Evolutionary conservation across 2,113 vertebrate genomes (phyloP).

Genomic region (Anarrhichthys ocellatus): DNA sequence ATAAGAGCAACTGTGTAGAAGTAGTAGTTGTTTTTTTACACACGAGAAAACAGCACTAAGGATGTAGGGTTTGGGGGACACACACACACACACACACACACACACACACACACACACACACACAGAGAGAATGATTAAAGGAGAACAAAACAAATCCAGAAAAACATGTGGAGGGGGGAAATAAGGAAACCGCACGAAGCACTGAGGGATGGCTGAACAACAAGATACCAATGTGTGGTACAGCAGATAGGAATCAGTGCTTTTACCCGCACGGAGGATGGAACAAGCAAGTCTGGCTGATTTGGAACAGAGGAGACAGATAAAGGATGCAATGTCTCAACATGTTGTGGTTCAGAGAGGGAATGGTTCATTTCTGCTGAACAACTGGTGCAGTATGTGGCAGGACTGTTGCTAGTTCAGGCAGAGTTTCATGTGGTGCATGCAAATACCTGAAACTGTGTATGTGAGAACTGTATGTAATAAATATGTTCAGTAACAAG

Average conservation of each 20-base stretch:
- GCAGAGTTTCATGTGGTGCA: not conserved
- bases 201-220: constrained; percentile 20
- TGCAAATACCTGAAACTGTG: not conserved
- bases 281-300: constrained; percentile 39
- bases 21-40: not conserved
- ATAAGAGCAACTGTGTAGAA: not conserved
- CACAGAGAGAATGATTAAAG: constrained; percentile 2
- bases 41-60: not conserved
- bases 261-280: constrained; percentile 32
- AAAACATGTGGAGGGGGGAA: constrained; percentile 19
- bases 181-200: constrained; percentile 32
- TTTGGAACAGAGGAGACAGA: constrained; percentile 43
- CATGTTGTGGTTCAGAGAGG: constrained; percentile 41
- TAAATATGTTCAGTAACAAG: not conserved
- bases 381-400: not conserved
- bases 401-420: constrained; percentile 4
- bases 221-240: constrained; percentile 24
- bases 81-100: no score
- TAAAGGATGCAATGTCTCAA: constrained; percentile 58
- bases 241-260: constrained; percentile 54
- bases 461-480: not conserved
- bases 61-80: not conserved
- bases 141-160: constrained; percentile 1
- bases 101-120: no score
- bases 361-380: constrained; percentile 18